Evolutionary conservation across 2,797 vertebrate species (phyloP).

Genomic region (Pristis pectinata): DNA sequence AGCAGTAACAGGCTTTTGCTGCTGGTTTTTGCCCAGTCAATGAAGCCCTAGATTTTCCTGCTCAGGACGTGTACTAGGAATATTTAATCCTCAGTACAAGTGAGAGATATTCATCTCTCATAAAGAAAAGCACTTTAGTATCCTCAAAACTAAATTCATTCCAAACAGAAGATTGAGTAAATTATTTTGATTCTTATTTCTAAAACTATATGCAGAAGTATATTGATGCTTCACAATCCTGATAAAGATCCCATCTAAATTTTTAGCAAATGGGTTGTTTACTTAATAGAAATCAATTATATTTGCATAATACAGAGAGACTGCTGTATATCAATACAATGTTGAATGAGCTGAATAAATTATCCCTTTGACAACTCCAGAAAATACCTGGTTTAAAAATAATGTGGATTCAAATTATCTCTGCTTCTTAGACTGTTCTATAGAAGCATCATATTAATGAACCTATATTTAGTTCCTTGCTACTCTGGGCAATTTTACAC

Average conservation of each 20-base stretch:
- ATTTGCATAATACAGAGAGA: not conserved
- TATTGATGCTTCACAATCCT: not conserved
- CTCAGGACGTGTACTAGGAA: not conserved
- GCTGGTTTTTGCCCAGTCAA: not conserved
- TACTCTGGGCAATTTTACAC: not conserved
- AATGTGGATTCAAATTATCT: not conserved
- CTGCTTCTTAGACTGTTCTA: not conserved
- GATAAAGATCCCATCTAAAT: not conserved
- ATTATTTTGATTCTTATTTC: slow-evolving; percentile 13
- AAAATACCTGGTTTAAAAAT: slow-evolving; percentile 22
- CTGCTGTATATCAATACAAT: not conserved
- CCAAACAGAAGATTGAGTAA: not conserved
- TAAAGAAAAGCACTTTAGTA: not conserved
- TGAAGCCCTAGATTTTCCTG: not conserved
- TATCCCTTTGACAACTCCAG: not conserved
- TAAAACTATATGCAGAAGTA: not conserved
- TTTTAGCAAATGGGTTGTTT: slow-evolving; percentile 15
- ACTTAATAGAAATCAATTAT: not conserved
- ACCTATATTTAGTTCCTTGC: not conserved
- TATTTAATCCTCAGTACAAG: not conserved
- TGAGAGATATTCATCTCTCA: not conserved
- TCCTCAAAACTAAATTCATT: not conserved
- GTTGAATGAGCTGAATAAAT: not conserved
- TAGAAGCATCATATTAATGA: not conserved
- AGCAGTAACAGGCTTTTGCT: not conserved